A percentile compares a stretch with the other conserved stretches of the same genome.
Evolutionary conservation across 92 coral and sea anemone species (phyloP).

Genomic region (Muricea muricata): DNA sequence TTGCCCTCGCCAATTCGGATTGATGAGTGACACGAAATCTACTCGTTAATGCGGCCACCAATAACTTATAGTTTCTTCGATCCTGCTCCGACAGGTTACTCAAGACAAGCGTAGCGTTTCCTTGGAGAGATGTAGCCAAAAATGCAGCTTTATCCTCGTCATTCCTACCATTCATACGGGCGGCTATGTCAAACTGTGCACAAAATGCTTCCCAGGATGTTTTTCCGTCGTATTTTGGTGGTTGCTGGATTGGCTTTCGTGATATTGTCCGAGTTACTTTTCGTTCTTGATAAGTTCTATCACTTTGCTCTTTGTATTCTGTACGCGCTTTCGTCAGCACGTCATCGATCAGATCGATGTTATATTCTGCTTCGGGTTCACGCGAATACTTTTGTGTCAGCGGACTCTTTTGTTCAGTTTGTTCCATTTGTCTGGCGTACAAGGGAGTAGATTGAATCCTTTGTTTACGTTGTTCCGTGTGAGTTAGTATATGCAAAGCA

Average conservation of each 20-base stretch:
- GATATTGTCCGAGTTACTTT: neutral
- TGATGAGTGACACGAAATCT: conserved; percentile 9
- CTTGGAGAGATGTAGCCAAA: neutral
- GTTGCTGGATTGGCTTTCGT: conserved; percentile 1
- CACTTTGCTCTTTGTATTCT: neutral
- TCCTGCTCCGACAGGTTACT: neutral
- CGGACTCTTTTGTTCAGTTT: no score
- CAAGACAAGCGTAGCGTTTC: conserved; percentile 9
- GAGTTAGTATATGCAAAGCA: no score
- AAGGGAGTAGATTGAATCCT: no score
- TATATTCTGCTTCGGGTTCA: no score
- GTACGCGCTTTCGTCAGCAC: neutral
- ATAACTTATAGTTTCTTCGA: neutral
- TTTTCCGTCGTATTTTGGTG: conserved; percentile 12
- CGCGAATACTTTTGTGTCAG: no score
- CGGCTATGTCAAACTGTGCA: conserved; percentile 12
- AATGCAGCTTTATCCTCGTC: conserved; percentile 17
- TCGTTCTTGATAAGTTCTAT: neutral
- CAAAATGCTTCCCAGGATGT: conserved; percentile 12
- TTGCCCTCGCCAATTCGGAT: conserved; percentile 1
- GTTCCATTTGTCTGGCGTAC: no score
- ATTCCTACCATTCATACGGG: neutral
- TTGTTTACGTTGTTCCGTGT: no score
- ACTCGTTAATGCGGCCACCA: conserved; percentile 3
- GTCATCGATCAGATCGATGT: no score